Base-by-base conservation (phyloP, 2,888 invertebrate genomes). In the Uropetala carovei region DNA sequence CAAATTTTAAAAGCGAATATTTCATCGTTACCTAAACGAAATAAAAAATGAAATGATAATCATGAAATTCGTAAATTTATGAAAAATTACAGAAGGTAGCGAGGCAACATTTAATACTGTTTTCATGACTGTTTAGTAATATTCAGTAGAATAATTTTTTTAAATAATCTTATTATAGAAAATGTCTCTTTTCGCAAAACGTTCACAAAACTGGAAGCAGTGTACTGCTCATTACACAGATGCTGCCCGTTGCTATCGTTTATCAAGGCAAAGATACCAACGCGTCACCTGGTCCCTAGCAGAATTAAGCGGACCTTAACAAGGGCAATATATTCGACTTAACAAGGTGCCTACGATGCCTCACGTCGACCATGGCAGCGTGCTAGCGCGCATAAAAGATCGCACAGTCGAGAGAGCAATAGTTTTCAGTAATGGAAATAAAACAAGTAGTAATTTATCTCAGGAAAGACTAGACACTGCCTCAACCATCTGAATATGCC, bases 221-320 rank as follows among this genome's bases (percentile, higher is more conserved):
- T 75, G 75, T 13, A 27, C 9, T 1, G 75, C 22, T 75, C 75
- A 75, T 75, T 75, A 75, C n/a, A 27, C 27, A 27, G 22, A 10
- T 27, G 3, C 13, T 13, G 75, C 0, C 75, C 75, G 22, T 75
- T 27, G 22, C 27, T 9, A 27, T 75, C 75, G 18, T 75, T 75
- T 75, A 75, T 75, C 75, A 75, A 75, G 75, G 75, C 75, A 75
- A 75, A 75, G 75, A 22, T 75, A 75, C 75, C 75, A 75, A 75
- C 68, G 68, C 68, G 68, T 68, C 68, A 18, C 68, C 75, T 75
- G 75, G 75, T 75, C 75, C 75, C n/a, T 22, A 27, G 27, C 27
- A 27, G 75, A 75, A 75, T 75, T 75, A 27, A 75, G 75, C 13
- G 75, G 75, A 75, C 75, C 75, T 75, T 75, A 75, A 75, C 75